Conservation (phyloP, 2,888 invertebrate species). For the Galeruca laticollis region DNA sequence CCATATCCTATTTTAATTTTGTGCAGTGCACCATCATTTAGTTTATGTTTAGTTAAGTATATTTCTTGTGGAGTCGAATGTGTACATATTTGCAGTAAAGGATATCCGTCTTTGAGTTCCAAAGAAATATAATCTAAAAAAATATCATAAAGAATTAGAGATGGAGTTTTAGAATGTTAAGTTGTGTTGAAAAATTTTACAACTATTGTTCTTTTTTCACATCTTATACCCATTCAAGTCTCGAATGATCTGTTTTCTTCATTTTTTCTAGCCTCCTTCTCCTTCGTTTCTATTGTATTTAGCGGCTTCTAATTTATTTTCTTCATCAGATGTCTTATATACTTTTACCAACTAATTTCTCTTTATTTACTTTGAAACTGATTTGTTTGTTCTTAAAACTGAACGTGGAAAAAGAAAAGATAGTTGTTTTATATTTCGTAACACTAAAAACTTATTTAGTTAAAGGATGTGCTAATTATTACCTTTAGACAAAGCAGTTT, state of each 20-base stretch:
- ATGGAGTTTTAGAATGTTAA: too few species aligned
- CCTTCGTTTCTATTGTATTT: too few species aligned
- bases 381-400: neutral
- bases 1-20: conserved; percentile 83
- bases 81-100: conserved; percentile 86
- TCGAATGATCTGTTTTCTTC: too few species aligned
- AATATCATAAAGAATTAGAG: conserved; percentile 23
- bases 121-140: conserved; percentile 88
- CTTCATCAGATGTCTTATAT: too few species aligned
- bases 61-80: conserved; percentile 84
- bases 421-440: neutral
- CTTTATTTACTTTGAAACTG: too few species aligned
- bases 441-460: conserved; percentile 8
- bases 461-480: conserved; percentile 32
- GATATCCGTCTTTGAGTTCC: conserved; percentile 86
- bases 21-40: conserved; percentile 90
- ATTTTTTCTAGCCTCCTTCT: too few species aligned
- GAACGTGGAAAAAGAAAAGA: neutral
- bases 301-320: too few species aligned
- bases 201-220: too few species aligned
- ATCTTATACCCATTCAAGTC: too few species aligned
- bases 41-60: conserved; percentile 73
- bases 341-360: too few species aligned
- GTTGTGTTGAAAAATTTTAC: too few species aligned
- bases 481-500: conserved; percentile 77